Evolutionary conservation across 1,140 invertebrate genomes (phyloP), one percentile per base, ranked within the genome.

Genomic region (Mya arenaria): DNA sequence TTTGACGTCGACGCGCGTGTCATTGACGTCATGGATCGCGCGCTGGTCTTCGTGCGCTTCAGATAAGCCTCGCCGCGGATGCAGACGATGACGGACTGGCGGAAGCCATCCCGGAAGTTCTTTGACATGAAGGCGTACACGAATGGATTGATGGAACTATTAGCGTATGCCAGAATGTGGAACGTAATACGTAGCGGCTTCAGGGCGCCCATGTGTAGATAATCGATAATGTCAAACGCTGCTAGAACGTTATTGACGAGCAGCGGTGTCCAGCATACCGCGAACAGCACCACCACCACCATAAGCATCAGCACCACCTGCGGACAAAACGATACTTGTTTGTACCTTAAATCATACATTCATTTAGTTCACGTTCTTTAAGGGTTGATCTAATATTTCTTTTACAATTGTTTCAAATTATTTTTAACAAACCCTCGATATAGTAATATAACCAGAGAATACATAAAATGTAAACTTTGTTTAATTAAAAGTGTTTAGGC

Each of bases 71-170:
- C 79, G 5, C 87, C 87, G 52, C 82, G 84, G 32, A 89, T 39
- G 75, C 93, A 94, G 39, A 89, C 85, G 83, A 90, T 89, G 23
- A 94, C 84, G 0, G 94, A 85, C 89, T 92, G 84, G 55, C 91
- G 90, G 91, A 95, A 95, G 52, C 95, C 95, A 84, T 96, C 60
- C 13, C 96, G 92, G 92, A 96, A 96, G 91, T 95, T 96, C 87
- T 95, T 95, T 15, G 96, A 96, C 95, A 96, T 96, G 91, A 96
- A 96, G 30, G 95, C 96, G 89, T 96, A 96, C 10, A 96, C 94
- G 65, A 96, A 94, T 8, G 96, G 96, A 92, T 96, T 96, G 79
- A 96, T 94, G 87, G 96, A 96, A 89, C 95, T 94, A 93, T 92
- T 92, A 39, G 86, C 34, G 72, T 92, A 91, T 13, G 89, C 84